Evolutionary conservation across 2,888 invertebrate species (phyloP).

Genomic region (Lycaena phlaeas): DNA sequence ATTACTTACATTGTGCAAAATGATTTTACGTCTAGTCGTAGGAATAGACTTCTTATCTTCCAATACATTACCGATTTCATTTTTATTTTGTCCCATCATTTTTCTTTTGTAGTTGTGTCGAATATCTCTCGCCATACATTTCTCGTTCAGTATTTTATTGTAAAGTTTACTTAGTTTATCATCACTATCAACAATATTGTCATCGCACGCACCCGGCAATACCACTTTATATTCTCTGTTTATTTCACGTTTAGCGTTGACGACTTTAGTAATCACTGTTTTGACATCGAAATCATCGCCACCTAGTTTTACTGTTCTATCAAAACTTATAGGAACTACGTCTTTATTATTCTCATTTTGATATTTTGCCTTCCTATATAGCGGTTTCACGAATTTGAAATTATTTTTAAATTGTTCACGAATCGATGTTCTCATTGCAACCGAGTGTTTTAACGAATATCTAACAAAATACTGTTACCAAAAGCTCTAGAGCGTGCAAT

Average conservation of each 20-base stretch:
- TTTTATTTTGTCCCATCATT: background rate
- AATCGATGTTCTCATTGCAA: slow-evolving; percentile 22
- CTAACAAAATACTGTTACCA: slow-evolving; percentile 28
- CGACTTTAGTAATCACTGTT: slow-evolving; percentile 25
- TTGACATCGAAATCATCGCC: slow-evolving; percentile 40
- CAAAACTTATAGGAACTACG: slow-evolving; percentile 28
- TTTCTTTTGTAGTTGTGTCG: background rate
- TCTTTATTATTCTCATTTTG: slow-evolving; percentile 28
- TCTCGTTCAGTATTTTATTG: background rate
- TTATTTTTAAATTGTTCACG: slow-evolving; percentile 43
- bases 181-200: background rate
- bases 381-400: slow-evolving; percentile 44
- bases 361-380: slow-evolving; percentile 41
- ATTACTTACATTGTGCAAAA: background rate
- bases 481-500: slow-evolving; percentile 30
- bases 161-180: slow-evolving; percentile 18
- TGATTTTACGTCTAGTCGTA: background rate
- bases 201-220: slow-evolving; percentile 32
- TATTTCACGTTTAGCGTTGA: slow-evolving; percentile 25
- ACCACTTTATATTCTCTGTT: slow-evolving; percentile 23
- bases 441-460: slow-evolving; percentile 23
- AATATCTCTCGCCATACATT: slow-evolving; percentile 2
- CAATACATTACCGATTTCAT: background rate
- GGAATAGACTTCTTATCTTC: background rate
- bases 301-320: slow-evolving; percentile 39